phyloP scores from a whole-genome alignment of 2,888 invertebrate species.

The Latheticus oryzae region DNA sequence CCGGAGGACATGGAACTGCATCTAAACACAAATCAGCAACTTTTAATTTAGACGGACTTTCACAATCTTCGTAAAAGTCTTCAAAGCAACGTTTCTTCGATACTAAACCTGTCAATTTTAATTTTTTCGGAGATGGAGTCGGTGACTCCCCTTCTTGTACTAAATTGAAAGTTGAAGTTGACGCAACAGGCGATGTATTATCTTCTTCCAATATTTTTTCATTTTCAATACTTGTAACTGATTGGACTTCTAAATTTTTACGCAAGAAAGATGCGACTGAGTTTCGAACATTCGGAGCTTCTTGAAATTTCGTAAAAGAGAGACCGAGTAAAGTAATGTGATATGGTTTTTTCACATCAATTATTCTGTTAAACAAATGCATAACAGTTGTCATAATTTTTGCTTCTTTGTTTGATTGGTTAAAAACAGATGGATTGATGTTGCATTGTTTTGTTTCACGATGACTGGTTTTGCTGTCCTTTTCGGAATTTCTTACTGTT shows the following conservation, averaged over 20 bases:
- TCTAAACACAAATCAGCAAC: constrained; percentile 75
- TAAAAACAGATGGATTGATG: constrained; percentile 75
- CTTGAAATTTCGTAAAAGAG: constrained; percentile 85
- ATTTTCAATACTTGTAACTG: constrained; percentile 75
- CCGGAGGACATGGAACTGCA: constrained; percentile 69
- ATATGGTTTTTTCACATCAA: constrained; percentile 79
- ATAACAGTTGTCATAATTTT: constrained; percentile 78
- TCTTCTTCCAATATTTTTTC: constrained; percentile 53
- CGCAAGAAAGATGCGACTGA: constrained; percentile 81
- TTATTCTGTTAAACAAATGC: constrained; percentile 80
- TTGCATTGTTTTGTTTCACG: constrained; percentile 82
- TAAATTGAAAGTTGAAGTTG: constrained; percentile 55
- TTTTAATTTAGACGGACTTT: constrained; percentile 77
- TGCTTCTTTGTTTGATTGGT: constrained; percentile 64
- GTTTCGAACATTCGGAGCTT: constrained; percentile 75
- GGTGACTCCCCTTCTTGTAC: constrained; percentile 78
- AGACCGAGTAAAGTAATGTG: constrained; percentile 84
- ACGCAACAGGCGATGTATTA: constrained; percentile 42
- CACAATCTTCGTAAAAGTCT: constrained; percentile 66
- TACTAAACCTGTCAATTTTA: constrained; percentile 60
- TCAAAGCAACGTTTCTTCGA: constrained; percentile 66
- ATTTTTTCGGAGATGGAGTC: constrained; percentile 66
- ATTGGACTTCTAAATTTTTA: constrained; percentile 83
- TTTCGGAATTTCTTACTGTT: constrained; percentile 79
- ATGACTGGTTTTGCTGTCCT: constrained; percentile 74